Evolutionary conservation across 1,140 invertebrate genomes (phyloP), one percentile per base, ranked within the genome.

Genomic region (Pseudomyrmex concolor): DNA sequence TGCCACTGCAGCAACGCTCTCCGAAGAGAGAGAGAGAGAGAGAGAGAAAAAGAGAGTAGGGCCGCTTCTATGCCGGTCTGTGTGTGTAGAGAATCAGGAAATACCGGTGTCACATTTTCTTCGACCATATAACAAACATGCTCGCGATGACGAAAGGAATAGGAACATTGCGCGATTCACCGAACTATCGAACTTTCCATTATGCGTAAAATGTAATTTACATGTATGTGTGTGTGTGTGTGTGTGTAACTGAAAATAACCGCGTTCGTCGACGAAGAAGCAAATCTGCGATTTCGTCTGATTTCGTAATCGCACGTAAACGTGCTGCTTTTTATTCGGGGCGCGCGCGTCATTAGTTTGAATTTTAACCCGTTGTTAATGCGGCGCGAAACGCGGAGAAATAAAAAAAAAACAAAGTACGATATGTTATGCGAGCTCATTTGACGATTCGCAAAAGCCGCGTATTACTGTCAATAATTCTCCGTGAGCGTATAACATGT

Each of bases 51-150:
- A 64, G 48, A 74, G 66, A 86, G 88, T 83, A 89, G 83, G 85
- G 76, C 88, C 73, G 86, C 86, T 74, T 68, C 78, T 68, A 85
- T 88, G 89, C 89, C 89, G 78, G 81, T 0, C 34, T 34, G 5
- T 7, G 34, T 85, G 57, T 85, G 84, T 87, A 59, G 84, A 88
- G 86, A 91, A 90, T 86, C 89, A 90, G 91, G 89, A 92, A 93
- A 92, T 90, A 89, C 91, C 90, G 88, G 89, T 90, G 87, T 90
- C 85, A 87, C 85, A 87, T 87, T 90, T 90, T 90, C 86, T 88
- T 89, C 74, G 80, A 88, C 12, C 68, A 54, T 85, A 34, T 34
- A 85, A 87, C 83, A 83, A 86, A 85, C 86, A 88, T 70, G 43
- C 51, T 51, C 34, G 62, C 54, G 13, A 17, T 77, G 19, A 17